Evolutionary conservation across 2,113 vertebrate genomes (phyloP), one percentile per base, ranked within the genome.

Genomic region (Trichechus manatus): DNA sequence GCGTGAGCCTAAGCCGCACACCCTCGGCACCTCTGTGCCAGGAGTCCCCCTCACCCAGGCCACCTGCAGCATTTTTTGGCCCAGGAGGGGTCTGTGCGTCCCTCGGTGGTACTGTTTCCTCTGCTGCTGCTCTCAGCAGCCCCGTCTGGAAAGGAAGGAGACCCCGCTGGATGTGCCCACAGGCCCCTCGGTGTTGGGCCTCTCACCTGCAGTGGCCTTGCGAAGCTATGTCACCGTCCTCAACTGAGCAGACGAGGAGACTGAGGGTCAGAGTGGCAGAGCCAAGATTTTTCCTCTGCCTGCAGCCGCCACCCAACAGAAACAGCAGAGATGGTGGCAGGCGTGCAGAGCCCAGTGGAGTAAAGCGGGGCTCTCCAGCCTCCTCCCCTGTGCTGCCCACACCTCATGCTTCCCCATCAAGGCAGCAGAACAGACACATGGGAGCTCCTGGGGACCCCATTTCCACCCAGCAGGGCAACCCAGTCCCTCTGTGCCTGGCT

Each of bases 291-390:
- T 5, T 15, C 78, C 31, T 70, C 20, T 14, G 31, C 36, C 33
- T 15, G 2, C 63, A 27, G 31, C 27, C 2, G 29, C 47, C 4
- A 1, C 39, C 68, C 0, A 0, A 19, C 59, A 39, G 42, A 4
- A n/a, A 19, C 47, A 70, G 27, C 19, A n/a, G 47, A 68, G 80
- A 36, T 14, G 22, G 47, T 5, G 23, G 63, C 42, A 23, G 75
- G 9, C 0, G 0, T 1, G 15, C 47, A 72, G 13, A 79, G 56
- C 4, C 36, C 27, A 11, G 3, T 56, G 53, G 53, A 39, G n/a
- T 42, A 15, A 6, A 19, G 13, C 8, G 22, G 36, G 86, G 70
- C 29, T 9, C 10, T 63, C 15, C 13, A 14, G 61, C 29, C 27
- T 56, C 53, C 59, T 61, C 22, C 59, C 59, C 59, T 19, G 22